Conservation (phyloP, 2,888 invertebrate species). For the Lydus trimaculatus region DNA sequence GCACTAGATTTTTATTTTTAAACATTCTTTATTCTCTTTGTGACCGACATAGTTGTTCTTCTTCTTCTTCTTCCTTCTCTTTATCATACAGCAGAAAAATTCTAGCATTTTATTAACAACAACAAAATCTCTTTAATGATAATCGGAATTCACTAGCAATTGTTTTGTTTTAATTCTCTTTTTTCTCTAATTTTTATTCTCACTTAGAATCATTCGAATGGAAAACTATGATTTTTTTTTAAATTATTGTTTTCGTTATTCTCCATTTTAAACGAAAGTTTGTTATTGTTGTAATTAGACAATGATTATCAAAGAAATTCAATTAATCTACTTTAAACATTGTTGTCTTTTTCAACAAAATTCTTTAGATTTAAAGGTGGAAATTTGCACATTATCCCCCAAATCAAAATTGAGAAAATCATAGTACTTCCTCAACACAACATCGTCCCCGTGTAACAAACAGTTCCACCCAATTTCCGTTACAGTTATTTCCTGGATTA, state of each 20-base stretch:
- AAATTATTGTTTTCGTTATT: conserved; percentile 16
- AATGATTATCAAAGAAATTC: conserved; percentile 15
- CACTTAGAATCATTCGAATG: conserved; percentile 10
- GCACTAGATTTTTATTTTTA: conserved; percentile 5
- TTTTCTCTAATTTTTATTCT: conserved; percentile 38
- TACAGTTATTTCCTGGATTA: conserved; percentile 14
- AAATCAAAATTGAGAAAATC: background rate
- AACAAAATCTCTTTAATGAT: too few relatives aligned
- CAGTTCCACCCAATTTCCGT: conserved; percentile 5
- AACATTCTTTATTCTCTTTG: background rate
- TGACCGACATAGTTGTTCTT: conserved; percentile 3
- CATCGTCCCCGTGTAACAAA: background rate
- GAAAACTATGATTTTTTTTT: conserved; percentile 18
- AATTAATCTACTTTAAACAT: background rate
- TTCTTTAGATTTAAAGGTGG: background rate
- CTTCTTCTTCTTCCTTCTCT: background rate
- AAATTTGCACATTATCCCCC: too few relatives aligned
- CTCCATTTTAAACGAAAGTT: conserved; percentile 20
- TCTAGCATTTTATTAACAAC: too few relatives aligned
- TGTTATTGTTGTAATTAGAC: conserved; percentile 20
- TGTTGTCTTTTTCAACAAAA: background rate
- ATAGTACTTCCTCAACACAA: background rate
- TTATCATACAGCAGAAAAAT: background rate
- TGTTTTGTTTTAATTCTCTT: conserved; percentile 12
- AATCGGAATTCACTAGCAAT: background rate